Percentiles rank a stretch among this genome's conserved stretches.
Conservation (phyloP, 2,797 vertebrate genomes). For the Macroramphosus scolopax region DNA sequence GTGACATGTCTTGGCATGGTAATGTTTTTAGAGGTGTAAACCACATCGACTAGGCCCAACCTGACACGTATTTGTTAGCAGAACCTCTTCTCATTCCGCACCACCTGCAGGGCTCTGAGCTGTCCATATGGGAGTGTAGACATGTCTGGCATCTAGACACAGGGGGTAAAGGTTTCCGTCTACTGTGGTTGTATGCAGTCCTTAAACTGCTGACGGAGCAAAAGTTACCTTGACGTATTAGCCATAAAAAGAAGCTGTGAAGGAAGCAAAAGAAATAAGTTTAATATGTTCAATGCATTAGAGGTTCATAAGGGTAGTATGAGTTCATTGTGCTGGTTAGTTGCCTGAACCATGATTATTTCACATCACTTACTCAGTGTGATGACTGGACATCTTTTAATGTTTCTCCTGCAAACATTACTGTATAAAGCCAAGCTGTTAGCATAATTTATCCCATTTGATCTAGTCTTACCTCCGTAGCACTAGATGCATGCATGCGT, state of each 20-base stretch:
- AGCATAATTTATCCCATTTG: conserved; percentile 36
- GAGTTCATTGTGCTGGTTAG: background rate
- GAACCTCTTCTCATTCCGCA: conserved; percentile 28
- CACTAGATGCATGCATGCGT: conserved; percentile 6
- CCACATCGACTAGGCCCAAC: background rate
- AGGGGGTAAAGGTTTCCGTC: conserved; percentile 53
- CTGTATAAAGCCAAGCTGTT: conserved; percentile 26
- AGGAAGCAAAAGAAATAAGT: background rate
- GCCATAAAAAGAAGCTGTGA: background rate
- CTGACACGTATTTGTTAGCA: conserved; percentile 41
- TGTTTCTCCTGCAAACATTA: conserved; percentile 1
- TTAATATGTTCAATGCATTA: background rate
- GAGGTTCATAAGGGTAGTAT: background rate
- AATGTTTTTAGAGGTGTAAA: conserved; percentile 33
- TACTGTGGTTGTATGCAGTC: conserved; percentile 41
- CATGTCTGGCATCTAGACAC: conserved; percentile 50
- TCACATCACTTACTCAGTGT: conserved; percentile 4
- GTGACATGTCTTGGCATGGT: conserved; percentile 29
- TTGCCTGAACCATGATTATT: background rate
- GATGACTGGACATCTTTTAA: too few relatives aligned
- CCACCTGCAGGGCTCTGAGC: conserved; percentile 52
- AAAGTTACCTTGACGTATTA: conserved; percentile 22
- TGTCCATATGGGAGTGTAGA: conserved; percentile 54
- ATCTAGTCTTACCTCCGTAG: conserved; percentile 10
- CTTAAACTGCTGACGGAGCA: conserved; percentile 49